A percentile compares a stretch with the other conserved stretches of the same genome.
These are phyloP conservation scores for Geotrupes spiniger DNA, from an alignment of 2,888 invertebrate species.

Conservation along the genomic window DNA sequence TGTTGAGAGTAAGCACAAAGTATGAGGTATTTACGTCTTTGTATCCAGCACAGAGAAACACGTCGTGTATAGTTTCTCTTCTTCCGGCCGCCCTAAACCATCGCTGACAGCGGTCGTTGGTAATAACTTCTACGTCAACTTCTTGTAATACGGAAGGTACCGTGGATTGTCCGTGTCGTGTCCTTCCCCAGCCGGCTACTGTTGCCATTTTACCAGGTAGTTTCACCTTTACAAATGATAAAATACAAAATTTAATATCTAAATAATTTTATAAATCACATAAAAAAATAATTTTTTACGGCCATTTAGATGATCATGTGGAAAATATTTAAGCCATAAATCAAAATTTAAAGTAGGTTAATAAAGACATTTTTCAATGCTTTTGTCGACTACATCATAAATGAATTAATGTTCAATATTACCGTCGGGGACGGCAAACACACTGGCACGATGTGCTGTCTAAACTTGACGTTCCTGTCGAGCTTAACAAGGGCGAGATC, in stretches of 20 bases:
- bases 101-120: conserved; percentile 86
- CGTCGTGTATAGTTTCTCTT: conserved; percentile 89
- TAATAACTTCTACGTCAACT: conserved; percentile 82
- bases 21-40: conserved; percentile 75
- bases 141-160: conserved; percentile 84
- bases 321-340: too few relatives aligned
- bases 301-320: too few relatives aligned
- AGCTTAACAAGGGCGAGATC: conserved; percentile 82
- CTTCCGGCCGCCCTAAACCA: conserved; percentile 91
- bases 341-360: too few relatives aligned
- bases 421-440: conserved; percentile 76
- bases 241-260: background rate
- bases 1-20: too few relatives aligned
- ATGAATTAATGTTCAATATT: conserved; percentile 18
- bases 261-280: background rate
- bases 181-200: conserved; percentile 91
- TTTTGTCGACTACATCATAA: background rate
- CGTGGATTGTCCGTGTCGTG: conserved; percentile 82
- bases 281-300: conserved; percentile 1
- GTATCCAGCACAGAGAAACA: conserved; percentile 89
- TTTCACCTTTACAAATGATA: conserved; percentile 55
- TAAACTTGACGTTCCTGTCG: conserved; percentile 78
- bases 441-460: conserved; percentile 90
- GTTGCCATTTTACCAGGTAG: conserved; percentile 85
- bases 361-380: too few relatives aligned